Evolutionary conservation across 2,888 invertebrate genomes (phyloP).

Genomic region (Drosophila pseudotalamancana): DNA sequence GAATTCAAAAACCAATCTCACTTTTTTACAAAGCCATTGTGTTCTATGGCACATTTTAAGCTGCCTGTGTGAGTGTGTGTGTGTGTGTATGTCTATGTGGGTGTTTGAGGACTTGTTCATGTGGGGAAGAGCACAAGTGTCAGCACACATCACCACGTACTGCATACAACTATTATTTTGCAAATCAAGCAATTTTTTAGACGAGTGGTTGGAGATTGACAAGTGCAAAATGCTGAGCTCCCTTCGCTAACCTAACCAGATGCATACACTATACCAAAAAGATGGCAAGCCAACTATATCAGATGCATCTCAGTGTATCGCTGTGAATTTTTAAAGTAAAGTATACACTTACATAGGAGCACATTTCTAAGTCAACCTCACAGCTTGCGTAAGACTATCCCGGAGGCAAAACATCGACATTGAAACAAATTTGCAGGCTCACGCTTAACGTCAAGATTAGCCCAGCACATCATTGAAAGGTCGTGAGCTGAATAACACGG

Average conservation of each 20-base stretch:
- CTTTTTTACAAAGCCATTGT: conserved; percentile 23
- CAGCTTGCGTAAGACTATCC: conserved; percentile 47
- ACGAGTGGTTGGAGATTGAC: conserved; percentile 34
- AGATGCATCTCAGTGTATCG: not conserved
- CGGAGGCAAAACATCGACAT: conserved; percentile 24
- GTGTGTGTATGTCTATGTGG: not conserved
- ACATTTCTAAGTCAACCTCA: conserved; percentile 2
- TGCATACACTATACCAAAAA: conserved; percentile 17
- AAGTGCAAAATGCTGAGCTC: conserved; percentile 15
- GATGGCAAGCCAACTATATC: conserved; percentile 1
- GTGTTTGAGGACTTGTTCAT: conserved; percentile 4
- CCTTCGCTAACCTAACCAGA: conserved; percentile 5
- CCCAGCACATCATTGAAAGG: conserved; percentile 44
- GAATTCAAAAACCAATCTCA: conserved; percentile 5
- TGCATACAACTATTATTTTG: conserved; percentile 60
- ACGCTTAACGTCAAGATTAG: conserved; percentile 29
- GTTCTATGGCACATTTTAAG: conserved; percentile 27
- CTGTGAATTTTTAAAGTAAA: conserved; percentile 18
- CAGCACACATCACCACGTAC: conserved; percentile 6
- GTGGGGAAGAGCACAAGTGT: conserved; percentile 21
- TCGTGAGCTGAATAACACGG: conserved; percentile 53
- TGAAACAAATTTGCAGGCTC: conserved; percentile 27
- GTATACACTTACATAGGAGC: conserved; percentile 5
- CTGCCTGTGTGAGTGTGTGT: conserved; percentile 6
- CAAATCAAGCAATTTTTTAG: conserved; percentile 73